Conservation (phyloP, 2,797 vertebrate genomes). For the Leucoraja ocellata region DNA sequence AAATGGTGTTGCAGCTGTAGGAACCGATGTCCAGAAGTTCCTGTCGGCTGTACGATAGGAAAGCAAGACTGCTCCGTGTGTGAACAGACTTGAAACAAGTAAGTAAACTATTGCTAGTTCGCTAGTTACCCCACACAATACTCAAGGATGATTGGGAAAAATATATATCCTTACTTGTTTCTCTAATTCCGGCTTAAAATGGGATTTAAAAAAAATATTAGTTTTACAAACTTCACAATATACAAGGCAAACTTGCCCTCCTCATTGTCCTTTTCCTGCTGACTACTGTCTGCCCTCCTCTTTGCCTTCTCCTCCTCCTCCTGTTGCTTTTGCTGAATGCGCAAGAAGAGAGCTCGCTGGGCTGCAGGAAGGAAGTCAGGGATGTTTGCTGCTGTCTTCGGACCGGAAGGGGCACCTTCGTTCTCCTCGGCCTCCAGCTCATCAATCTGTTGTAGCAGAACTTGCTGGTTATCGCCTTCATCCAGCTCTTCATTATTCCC, state of each 20-base stretch:
- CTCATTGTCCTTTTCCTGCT: slow-evolving; percentile 58
- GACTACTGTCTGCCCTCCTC: slow-evolving; percentile 71
- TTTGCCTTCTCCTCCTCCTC: slow-evolving; percentile 84
- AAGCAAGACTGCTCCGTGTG: too few relatives aligned
- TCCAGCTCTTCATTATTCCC: slow-evolving; percentile 65
- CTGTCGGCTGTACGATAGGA: too few relatives aligned
- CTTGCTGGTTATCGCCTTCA: slow-evolving; percentile 51
- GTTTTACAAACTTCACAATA: not conserved
- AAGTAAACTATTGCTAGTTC: too few relatives aligned
- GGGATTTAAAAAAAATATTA: not conserved
- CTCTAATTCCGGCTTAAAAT: not conserved
- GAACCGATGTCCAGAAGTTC: too few relatives aligned
- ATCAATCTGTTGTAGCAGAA: slow-evolving; percentile 56
- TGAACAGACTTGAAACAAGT: too few relatives aligned
- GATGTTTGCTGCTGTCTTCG: slow-evolving; percentile 61
- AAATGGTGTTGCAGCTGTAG: too few relatives aligned
- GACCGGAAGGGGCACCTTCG: slow-evolving; percentile 50
- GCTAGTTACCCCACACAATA: too few relatives aligned
- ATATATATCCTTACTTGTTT: not conserved
- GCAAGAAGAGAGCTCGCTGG: slow-evolving; percentile 82
- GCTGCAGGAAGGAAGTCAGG: slow-evolving; percentile 88
- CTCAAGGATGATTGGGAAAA: not conserved
- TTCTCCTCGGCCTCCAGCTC: slow-evolving; percentile 54
- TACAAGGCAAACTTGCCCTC: slow-evolving; percentile 65
- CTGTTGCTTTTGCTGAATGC: slow-evolving; percentile 92